A percentile compares a stretch with the other conserved stretches of the same genome.
Conservation (phyloP, 2,888 invertebrate genomes). For the Liodrosophila aerea region DNA sequence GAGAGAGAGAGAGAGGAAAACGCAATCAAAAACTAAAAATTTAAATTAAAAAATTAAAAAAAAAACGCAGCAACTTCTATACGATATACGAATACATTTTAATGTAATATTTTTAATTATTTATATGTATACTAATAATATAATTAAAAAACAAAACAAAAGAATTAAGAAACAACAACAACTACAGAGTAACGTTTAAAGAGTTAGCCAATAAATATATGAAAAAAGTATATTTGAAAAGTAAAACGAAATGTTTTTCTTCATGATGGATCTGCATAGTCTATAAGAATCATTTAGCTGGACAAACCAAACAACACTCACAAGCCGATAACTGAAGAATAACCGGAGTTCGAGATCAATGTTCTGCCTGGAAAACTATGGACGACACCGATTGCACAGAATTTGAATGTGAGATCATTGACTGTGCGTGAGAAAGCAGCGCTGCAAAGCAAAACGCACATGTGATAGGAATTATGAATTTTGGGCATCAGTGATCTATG, state of each 20-base stretch:
- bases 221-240: conserved; percentile 81
- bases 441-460: no score
- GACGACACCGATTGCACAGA: no score
- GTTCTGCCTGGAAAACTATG: no score
- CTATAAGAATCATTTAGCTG: conserved; percentile 44
- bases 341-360: no score
- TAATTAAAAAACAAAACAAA: conserved; percentile 69
- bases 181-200: conserved; percentile 76
- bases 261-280: conserved; percentile 29
- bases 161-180: conserved; percentile 65
- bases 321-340: not conserved
- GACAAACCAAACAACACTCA: not conserved
- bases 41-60: conserved; percentile 39
- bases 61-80: conserved; percentile 76
- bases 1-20: conserved; percentile 34
- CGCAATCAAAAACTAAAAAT: conserved; percentile 66
- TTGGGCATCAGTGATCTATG: no score
- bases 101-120: conserved; percentile 82
- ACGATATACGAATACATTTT: conserved; percentile 81
- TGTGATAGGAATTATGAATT: no score
- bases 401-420: no score
- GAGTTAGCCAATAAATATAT: conserved; percentile 81
- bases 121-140: conserved; percentile 82
- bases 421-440: no score
- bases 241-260: conserved; percentile 62